These are phyloP conservation scores for Thereva nobilitata DNA, from an alignment of 2,888 invertebrate genomes.

Conservation along the genomic window DNA sequence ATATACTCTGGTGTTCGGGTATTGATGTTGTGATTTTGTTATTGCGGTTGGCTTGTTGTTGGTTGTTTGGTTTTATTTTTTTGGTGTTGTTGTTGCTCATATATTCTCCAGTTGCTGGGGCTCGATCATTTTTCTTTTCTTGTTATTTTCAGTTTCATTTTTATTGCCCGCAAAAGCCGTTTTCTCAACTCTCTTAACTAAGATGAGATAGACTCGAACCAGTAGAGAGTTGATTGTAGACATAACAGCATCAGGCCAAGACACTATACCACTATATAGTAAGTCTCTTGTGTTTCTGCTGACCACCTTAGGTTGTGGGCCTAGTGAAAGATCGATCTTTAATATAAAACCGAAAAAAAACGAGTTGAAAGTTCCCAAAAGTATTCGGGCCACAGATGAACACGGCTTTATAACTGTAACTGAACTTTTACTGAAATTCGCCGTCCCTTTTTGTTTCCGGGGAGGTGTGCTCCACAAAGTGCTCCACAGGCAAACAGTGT, in stretches of 20 bases:
- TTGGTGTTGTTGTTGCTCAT: conserved; percentile 6
- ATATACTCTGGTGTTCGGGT: conserved; percentile 23
- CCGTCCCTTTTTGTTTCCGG: conserved; percentile 13
- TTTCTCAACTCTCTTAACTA: conserved; percentile 19
- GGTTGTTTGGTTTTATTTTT: conserved; percentile 12
- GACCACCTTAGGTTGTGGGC: no score
- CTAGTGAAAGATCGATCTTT: no score
- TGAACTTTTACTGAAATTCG: neutral
- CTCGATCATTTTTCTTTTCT: conserved; percentile 19
- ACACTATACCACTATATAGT: neutral
- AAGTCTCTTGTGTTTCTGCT: no score
- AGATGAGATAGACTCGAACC: conserved; percentile 35
- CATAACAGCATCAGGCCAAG: conserved; percentile 39
- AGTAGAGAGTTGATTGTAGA: conserved; percentile 45
- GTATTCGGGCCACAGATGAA: conserved; percentile 29
- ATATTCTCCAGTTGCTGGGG: neutral
- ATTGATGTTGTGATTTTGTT: conserved; percentile 35
- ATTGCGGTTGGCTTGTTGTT: conserved; percentile 25
- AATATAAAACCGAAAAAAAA: neutral
- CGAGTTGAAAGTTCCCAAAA: neutral
- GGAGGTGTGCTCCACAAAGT: conserved; percentile 20
- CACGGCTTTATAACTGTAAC: conserved; percentile 24
- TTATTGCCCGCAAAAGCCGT: conserved; percentile 18
- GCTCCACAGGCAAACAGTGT: conserved; percentile 28
- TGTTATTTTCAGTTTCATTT: conserved; percentile 28